Base-by-base conservation (phyloP, 2,888 invertebrate genomes). In the Dysmachus trigonus region DNA sequence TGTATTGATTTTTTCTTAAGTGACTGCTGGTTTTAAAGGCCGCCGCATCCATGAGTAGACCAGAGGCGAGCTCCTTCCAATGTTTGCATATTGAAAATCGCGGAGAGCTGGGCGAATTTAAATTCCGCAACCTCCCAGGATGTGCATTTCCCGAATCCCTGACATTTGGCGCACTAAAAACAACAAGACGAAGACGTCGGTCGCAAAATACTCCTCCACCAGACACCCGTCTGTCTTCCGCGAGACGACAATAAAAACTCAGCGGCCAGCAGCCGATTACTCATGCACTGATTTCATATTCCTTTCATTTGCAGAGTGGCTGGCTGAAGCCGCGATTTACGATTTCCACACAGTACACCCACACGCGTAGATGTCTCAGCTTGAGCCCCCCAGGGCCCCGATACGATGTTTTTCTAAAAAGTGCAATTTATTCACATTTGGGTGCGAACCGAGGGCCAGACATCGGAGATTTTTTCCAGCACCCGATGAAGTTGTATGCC, bases 1-100 rank as follows among this genome's bases (percentile, higher is more conserved):
- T 81, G 81, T 81, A 81, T 81, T 81, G 81, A 81, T 81, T 81
- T 81, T 81, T 81, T 30, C 18, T n/a, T 62, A 62, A 62, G 62
- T 62, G 31, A 31, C 31, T 81, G 81, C 62, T 51, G 81, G n/a
- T 18, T 8, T 81, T 33, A 22, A 15, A 77, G 30, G 47, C 7
- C 41, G 77, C 31, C 41, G 77, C 31, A 81, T 33, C 27, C 53
- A 31, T 62, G 33, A 53, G 62, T 22, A 62, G 62, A 62, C 62
- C 62, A 22, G 27, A 62, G 27, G 62, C 22, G 62, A 62, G 62
- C 27, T 81, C 33, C 73, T 72, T 33, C 18, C 10, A n/a, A n/a
- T n/a, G n/a, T 7, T 62, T 53, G 18, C 62, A 62, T 62, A 3
- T 27, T 10, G 22, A 51, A 15, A 18, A n/a, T 15, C 22, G 18